Percentiles rank a stretch among this genome's conserved stretches.
These are phyloP conservation scores for Geotrypetes seraphini DNA, from an alignment of 2,797 vertebrate genomes.

Conservation along the genomic window DNA sequence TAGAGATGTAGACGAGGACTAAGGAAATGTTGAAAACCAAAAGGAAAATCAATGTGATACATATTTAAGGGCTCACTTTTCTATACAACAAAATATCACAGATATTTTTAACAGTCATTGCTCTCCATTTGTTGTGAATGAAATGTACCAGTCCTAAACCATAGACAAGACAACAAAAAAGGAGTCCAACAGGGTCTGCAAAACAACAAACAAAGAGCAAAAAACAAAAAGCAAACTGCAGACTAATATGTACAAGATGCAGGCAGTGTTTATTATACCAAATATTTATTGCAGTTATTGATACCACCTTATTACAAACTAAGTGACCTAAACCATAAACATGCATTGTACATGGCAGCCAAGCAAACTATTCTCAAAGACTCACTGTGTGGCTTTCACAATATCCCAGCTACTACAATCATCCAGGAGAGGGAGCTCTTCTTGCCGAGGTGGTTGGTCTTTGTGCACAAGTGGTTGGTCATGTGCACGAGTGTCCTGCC, in stretches of 20 bases:
- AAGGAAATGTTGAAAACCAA: background rate
- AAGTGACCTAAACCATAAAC: conserved; percentile 3
- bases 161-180: no score
- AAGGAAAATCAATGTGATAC: background rate
- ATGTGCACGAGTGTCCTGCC: background rate
- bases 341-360: background rate
- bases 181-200: no score
- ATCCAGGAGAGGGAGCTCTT: conserved; percentile 54
- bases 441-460: conserved; percentile 53
- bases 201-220: no score
- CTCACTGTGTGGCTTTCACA: conserved; percentile 90
- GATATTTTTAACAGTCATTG: no score
- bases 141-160: no score
- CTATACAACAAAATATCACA: background rate
- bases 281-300: no score
- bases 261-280: no score
- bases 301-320: no score
- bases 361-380: background rate
- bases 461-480: no score
- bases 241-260: no score
- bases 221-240: no score
- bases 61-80: background rate
- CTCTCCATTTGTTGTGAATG: background rate
- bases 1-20: no score
- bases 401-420: conserved; percentile 86